Evolutionary conservation across 2,113 vertebrate species (phyloP).

Genomic region (Halichoerus grypus): DNA sequence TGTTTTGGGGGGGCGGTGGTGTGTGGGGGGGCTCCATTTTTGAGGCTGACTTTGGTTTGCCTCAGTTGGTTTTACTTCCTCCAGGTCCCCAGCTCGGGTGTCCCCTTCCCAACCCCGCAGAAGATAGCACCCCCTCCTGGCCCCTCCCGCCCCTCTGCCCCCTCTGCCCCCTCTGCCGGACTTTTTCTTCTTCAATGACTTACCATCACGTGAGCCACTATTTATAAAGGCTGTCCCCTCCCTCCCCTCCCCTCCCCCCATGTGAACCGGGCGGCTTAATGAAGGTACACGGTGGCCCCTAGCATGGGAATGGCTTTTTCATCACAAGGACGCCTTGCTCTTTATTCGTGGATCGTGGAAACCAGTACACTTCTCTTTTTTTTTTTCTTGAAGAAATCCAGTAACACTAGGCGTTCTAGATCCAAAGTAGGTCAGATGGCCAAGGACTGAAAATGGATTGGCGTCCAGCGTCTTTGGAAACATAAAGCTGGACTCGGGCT

Average conservation of each 20-base stretch:
- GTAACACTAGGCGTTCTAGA: neutral
- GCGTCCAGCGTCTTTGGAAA: neutral
- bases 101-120: neutral
- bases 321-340: neutral
- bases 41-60: neutral
- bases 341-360: neutral
- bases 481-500: neutral
- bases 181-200: neutral
- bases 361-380: neutral
- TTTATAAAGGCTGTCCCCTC: neutral
- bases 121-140: neutral
- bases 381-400: slow-evolving; percentile 33
- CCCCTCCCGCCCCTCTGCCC: neutral
- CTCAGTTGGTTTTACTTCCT: neutral
- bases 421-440: slow-evolving; percentile 50
- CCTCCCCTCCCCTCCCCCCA: neutral
- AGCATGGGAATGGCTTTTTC: neutral
- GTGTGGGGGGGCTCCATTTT: neutral
- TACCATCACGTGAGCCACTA: neutral
- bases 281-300: neutral
- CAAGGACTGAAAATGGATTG: slow-evolving; percentile 9
- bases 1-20: neutral
- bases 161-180: neutral
- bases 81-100: neutral
- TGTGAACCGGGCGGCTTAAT: neutral